A percentile compares a stretch with the other conserved stretches of the same genome.
phyloP scores from a whole-genome alignment of 2,113 vertebrate genomes.

The Sterna hirundo region DNA sequence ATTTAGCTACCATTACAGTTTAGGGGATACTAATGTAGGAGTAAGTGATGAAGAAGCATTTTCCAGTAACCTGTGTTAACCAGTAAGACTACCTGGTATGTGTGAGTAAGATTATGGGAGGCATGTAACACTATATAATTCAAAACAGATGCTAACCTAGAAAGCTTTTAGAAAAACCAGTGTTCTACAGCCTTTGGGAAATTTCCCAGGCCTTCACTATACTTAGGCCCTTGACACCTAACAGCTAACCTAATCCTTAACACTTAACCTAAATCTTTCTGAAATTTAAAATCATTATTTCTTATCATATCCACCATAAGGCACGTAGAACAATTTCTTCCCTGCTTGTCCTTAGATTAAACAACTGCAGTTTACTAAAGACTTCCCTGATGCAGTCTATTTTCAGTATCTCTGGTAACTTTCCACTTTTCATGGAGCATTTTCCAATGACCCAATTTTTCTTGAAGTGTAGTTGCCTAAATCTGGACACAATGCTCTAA shows the following conservation, averaged over 20 bases:
- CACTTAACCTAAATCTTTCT: background rate
- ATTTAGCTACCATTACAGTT: background rate
- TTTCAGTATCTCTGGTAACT: background rate
- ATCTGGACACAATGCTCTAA: background rate
- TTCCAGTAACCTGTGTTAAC: background rate
- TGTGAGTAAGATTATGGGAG: background rate
- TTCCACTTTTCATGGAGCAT: background rate
- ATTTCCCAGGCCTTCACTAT: background rate
- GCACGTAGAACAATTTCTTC: background rate
- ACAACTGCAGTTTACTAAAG: background rate
- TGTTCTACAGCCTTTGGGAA: background rate
- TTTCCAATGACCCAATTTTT: background rate
- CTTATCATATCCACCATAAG: background rate
- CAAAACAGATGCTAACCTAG: background rate
- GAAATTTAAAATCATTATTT: background rate
- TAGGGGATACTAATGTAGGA: background rate
- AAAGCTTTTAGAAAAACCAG: background rate
- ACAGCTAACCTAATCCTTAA: background rate
- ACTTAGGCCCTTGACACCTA: fast-evolving
- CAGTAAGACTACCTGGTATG: background rate
- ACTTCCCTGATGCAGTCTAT: background rate
- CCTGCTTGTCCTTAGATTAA: background rate
- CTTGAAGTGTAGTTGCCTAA: background rate
- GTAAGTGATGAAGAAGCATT: background rate
- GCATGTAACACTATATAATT: background rate